A percentile compares a stretch with the other conserved stretches of the same genome.
Evolutionary conservation across 2,113 vertebrate species (phyloP).

Genomic region (Mus pahari): DNA sequence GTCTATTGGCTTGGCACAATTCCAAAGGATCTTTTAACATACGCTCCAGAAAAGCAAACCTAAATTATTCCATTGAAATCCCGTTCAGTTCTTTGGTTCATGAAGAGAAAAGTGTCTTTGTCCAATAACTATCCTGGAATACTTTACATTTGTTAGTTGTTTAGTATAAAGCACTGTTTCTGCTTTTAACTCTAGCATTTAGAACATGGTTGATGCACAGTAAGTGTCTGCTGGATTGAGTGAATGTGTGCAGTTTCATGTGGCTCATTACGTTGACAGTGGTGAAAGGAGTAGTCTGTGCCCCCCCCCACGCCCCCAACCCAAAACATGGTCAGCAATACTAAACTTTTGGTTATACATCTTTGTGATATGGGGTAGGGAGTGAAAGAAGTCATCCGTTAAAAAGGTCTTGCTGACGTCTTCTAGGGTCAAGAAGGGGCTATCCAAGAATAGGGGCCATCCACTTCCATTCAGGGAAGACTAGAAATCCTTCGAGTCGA

Average conservation of each 20-base stretch:
- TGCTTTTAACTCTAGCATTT: neutral
- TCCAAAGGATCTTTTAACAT: neutral
- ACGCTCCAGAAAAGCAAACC: neutral
- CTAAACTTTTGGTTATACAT: neutral
- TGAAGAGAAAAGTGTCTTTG: constrained; percentile 25
- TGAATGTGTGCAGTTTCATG: neutral
- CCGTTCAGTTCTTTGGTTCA: neutral
- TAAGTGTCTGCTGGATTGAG: constrained; percentile 49
- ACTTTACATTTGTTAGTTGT: constrained; percentile 3
- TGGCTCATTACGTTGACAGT: constrained; percentile 37
- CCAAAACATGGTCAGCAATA: constrained; percentile 28
- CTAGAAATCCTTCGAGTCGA: neutral
- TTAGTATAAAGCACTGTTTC: neutral
- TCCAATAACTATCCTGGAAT: neutral
- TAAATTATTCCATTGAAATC: neutral
- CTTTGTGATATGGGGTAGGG: constrained; percentile 38
- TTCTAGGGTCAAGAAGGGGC: constrained; percentile 42
- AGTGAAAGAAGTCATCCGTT: neutral
- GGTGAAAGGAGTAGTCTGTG: constrained; percentile 35
- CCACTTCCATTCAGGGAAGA: neutral
- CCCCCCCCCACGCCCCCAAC: neutral
- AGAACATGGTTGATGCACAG: constrained; percentile 34
- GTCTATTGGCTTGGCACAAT: neutral
- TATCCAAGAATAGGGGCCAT: neutral
- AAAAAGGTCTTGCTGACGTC: constrained; percentile 22